These are phyloP conservation scores for Strix uralensis DNA, from an alignment of 2,113 vertebrate genomes.

Conservation along the genomic window DNA sequence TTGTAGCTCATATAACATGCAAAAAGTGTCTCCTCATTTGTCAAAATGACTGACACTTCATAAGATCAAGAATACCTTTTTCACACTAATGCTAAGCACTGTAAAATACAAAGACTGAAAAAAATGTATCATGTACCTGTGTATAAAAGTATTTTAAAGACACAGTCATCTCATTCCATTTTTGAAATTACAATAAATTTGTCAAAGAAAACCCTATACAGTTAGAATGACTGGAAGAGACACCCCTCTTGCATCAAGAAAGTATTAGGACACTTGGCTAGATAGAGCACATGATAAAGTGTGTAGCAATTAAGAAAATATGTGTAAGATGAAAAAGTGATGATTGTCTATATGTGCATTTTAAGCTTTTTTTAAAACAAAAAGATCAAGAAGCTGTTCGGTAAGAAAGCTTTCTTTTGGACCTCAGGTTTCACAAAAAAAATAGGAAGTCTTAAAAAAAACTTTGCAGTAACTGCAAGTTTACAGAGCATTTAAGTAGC, in stretches of 20 bases:
- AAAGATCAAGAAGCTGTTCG: background rate
- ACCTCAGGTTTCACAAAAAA: background rate
- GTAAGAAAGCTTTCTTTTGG: background rate
- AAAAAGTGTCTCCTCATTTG: background rate
- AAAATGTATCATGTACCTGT: background rate
- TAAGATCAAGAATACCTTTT: background rate
- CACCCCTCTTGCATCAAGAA: background rate
- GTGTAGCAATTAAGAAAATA: background rate
- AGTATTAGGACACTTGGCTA: background rate
- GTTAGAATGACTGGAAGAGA: background rate
- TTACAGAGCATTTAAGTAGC: background rate
- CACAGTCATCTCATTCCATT: background rate
- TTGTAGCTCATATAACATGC: background rate
- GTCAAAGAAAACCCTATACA: background rate
- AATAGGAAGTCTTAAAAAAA: background rate
- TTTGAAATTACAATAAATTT: background rate
- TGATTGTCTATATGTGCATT: background rate
- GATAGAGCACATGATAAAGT: background rate
- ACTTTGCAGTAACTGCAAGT: background rate
- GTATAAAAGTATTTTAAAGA: background rate
- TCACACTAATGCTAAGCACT: background rate
- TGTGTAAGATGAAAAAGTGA: background rate
- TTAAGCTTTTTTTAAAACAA: background rate
- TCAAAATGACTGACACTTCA: background rate
- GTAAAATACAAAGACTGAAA: background rate